A percentile compares a stretch with the other conserved stretches of the same genome.
Evolutionary conservation across 2,888 invertebrate species (phyloP).

Genomic region (Catocala sponsa): DNA sequence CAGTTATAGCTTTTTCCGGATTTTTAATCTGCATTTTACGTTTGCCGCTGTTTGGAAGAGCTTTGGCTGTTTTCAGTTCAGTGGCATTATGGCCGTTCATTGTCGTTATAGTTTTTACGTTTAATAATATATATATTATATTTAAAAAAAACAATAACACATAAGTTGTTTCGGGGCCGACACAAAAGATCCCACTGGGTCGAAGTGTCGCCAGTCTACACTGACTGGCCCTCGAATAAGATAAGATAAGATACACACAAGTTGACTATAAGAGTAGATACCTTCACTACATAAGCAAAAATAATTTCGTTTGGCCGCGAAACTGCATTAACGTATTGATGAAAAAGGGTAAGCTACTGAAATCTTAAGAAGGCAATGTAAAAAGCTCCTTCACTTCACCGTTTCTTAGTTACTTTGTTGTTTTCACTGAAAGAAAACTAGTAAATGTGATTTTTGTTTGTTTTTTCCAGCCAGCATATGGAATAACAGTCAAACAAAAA

Average conservation of each 20-base stretch:
- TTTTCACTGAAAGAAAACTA: neutral
- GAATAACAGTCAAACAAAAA: too few relatives aligned
- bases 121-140: neutral
- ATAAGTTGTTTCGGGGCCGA: too few relatives aligned
- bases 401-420: conserved; percentile 4
- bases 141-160: too few relatives aligned
- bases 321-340: conserved; percentile 15
- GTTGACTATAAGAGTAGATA: too few relatives aligned
- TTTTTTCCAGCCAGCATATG: too few relatives aligned
- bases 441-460: neutral
- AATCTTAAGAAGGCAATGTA: conserved; percentile 2
- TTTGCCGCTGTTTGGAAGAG: conserved; percentile 11
- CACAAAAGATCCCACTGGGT: too few relatives aligned
- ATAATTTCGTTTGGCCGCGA: conserved; percentile 7
- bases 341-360: conserved; percentile 3
- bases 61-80: conserved; percentile 1
- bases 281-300: neutral
- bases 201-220: too few relatives aligned
- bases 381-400: too few relatives aligned
- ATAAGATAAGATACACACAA: too few relatives aligned
- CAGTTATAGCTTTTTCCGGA: conserved; percentile 12
- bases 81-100: neutral
- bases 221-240: too few relatives aligned
- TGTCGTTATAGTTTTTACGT: neutral
- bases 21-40: conserved; percentile 9